Evolutionary conservation across 2,888 invertebrate species (phyloP), one percentile per base, ranked within the genome.

Genomic region (Pogonocherus hispidulus): DNA sequence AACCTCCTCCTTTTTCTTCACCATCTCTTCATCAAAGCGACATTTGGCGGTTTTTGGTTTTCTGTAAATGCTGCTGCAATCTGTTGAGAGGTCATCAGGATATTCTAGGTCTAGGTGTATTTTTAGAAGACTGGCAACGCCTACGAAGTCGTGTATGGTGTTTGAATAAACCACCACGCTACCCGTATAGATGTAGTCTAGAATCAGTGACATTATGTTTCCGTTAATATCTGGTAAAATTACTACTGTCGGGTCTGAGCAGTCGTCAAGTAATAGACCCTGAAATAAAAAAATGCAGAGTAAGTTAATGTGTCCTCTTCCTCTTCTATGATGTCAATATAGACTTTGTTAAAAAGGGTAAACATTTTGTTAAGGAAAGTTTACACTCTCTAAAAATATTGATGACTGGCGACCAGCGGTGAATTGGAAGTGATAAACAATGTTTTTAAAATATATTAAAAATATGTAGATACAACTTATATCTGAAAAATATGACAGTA

Each of bases 141-240:
- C 87, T 35, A 91, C 82, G 78, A 92, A 92, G 52, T 88, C 88
- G 56, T 87, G 83, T 19, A 92, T 77, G 67, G 88, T 87, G n/a
- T 87, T 85, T 41, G 87, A 87, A n/a, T 89, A 87, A 23, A 92
- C 84, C 2, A 87, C 84, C 0, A 90, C 90, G 81, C 89, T 90
- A 63, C 92, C 92, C 44, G 90, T 91, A 81, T 92, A 92, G 70
- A 92, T 89, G 79, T 92, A 91, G 78, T 90, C 90, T 44, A 92
- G 86, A 6, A 92, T 87, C 11, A 89, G 87, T 0, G 90, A 88
- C 86, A 92, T 88, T 70, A 89, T 90, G 64, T 89, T 88, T 62
- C 88, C 85, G 75, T 89, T 88, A 67, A 91, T 87, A 77, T 92
- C 92, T 20, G 92, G 91, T 57, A 92, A 86, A 69, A 91, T 90